Evolutionary conservation across 1,140 invertebrate genomes (phyloP).

Genomic region (Drosophila lini): DNA sequence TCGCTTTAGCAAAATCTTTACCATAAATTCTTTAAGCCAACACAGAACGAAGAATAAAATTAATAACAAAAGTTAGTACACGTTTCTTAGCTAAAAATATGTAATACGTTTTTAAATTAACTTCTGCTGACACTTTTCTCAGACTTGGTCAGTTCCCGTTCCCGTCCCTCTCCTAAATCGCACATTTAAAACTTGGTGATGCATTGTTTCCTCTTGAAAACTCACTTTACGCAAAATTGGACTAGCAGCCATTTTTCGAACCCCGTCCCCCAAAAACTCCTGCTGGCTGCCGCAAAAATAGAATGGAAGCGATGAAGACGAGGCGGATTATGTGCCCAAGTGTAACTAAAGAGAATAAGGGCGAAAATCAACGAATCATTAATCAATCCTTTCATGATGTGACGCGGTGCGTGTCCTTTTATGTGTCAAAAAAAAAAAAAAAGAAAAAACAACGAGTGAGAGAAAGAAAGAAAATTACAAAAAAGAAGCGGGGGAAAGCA

Average conservation of each 20-base stretch:
- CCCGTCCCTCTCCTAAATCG: neutral
- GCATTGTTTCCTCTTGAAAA: constrained; percentile 63
- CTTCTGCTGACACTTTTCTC: neutral
- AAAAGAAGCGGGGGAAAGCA: constrained; percentile 58
- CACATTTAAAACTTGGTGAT: constrained; percentile 20
- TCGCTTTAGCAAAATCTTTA: neutral
- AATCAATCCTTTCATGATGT: constrained; percentile 85
- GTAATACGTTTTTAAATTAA: neutral
- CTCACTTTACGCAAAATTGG: constrained; percentile 72
- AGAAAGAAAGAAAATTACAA: constrained; percentile 44
- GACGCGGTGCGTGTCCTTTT: constrained; percentile 84
- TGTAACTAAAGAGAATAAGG: constrained; percentile 84
- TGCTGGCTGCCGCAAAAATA: constrained; percentile 56
- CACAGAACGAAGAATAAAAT: neutral
- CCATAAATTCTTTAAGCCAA: neutral
- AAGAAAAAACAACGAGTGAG: constrained; percentile 51
- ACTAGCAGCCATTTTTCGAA: constrained; percentile 16
- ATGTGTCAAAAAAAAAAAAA: constrained; percentile 78
- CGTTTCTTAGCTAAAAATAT: neutral
- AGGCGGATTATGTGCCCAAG: constrained; percentile 83
- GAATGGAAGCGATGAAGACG: constrained; percentile 68
- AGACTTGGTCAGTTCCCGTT: neutral
- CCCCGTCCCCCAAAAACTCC: constrained; percentile 4
- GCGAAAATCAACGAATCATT: constrained; percentile 84
- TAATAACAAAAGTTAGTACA: neutral